Percentiles rank a stretch among this genome's conserved stretches.
phyloP scores from a whole-genome alignment of 2,888 invertebrate species.

The Nycteola revayana region DNA sequence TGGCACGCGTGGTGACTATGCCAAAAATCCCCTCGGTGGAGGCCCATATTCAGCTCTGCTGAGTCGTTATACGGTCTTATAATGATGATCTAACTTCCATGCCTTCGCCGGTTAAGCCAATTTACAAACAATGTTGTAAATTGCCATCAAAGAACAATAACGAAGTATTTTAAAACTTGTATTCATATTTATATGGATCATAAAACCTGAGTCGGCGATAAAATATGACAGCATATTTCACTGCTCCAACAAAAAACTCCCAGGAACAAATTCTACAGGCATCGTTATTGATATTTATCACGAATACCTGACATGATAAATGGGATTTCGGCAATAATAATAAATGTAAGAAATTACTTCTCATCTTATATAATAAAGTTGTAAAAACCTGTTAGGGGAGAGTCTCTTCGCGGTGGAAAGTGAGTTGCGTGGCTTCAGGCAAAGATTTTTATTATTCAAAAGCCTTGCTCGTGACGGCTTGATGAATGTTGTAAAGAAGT shows the following conservation, averaged over 20 bases:
- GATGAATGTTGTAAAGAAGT: slow-evolving; percentile 74
- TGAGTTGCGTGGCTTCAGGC: slow-evolving; percentile 31
- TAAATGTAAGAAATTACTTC: slow-evolving; percentile 49
- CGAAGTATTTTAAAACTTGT: no score
- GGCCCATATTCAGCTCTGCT: no score
- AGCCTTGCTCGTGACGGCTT: slow-evolving; percentile 68
- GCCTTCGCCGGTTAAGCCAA: no score
- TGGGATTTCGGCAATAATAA: slow-evolving; percentile 44
- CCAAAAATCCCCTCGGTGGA: no score
- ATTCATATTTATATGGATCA: slow-evolving; percentile 23
- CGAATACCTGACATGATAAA: slow-evolving; percentile 36
- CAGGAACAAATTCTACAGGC: slow-evolving; percentile 28
- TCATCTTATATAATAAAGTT: slow-evolving; percentile 43
- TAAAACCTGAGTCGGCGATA: slow-evolving; percentile 21
- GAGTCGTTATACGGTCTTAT: no score
- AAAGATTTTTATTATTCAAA: slow-evolving; percentile 73
- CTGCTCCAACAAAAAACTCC: slow-evolving; percentile 26
- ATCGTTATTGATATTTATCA: slow-evolving; percentile 42
- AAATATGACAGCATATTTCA: slow-evolving; percentile 38
- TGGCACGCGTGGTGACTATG: no score
- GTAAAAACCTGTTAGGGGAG: slow-evolving; percentile 33
- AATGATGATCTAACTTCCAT: no score
- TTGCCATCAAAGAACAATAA: no score
- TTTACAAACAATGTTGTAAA: no score
- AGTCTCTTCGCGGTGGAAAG: slow-evolving; percentile 29